Conservation (phyloP, 2,797 vertebrate species). For the Leptodactylus fallax region DNA sequence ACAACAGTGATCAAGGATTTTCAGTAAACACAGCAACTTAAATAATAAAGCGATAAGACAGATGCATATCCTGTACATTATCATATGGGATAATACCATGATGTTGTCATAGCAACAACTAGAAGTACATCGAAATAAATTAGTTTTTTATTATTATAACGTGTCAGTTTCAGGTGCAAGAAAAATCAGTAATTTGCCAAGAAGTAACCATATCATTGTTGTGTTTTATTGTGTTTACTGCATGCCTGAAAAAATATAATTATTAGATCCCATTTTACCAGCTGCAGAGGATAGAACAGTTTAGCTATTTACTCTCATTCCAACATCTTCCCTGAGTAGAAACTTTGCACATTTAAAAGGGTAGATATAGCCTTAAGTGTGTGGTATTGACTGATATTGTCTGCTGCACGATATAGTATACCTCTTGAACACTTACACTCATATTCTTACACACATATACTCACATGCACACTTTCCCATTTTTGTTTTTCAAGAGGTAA, state of each 20-base stretch:
- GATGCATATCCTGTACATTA: constrained; percentile 45
- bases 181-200: neutral
- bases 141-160: neutral
- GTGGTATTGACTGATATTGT: too few species aligned
- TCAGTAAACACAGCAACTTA: neutral
- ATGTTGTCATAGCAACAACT: neutral
- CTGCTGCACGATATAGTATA: too few species aligned
- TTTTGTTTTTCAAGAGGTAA: too few species aligned
- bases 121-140: too few species aligned
- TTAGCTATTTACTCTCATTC: too few species aligned
- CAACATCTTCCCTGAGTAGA: too few species aligned
- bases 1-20: neutral
- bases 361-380: too few species aligned
- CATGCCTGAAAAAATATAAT: neutral
- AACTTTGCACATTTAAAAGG: too few species aligned
- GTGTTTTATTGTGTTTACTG: neutral
- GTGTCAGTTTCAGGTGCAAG: neutral
- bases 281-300: too few species aligned
- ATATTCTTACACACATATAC: too few species aligned
- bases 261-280: neutral
- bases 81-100: neutral
- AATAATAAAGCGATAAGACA: neutral
- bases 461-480: too few species aligned
- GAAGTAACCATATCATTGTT: neutral
- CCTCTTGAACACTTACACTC: too few species aligned